phyloP scores from a whole-genome alignment of 2,113 vertebrate species.

The Phodopus roborovskii region DNA sequence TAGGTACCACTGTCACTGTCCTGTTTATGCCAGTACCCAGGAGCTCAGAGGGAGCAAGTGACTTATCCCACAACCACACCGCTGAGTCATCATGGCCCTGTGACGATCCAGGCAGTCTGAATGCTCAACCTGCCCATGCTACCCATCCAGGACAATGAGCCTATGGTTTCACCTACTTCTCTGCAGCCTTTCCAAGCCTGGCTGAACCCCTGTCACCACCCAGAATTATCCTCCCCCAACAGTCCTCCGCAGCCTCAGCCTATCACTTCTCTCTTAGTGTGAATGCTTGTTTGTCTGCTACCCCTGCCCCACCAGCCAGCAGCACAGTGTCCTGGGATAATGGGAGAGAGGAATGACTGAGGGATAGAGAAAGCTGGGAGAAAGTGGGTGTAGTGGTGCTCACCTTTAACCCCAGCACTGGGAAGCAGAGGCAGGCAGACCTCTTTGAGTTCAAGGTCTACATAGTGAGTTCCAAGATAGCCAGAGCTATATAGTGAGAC shows the following conservation, averaged over 20 bases:
- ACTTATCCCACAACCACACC: not conserved
- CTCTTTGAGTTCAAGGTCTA: not conserved
- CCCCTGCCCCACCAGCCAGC: not conserved
- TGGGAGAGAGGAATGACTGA: not conserved
- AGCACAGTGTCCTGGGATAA: not conserved
- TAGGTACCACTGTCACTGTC: accelerated
- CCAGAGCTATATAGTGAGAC: not conserved
- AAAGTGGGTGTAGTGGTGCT: too few species aligned
- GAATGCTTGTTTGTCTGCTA: not conserved
- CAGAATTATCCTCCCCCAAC: not conserved
- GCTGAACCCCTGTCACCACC: too few species aligned
- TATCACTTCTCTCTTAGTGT: not conserved
- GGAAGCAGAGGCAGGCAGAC: not conserved
- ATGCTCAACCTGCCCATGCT: not conserved
- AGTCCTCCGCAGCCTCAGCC: not conserved
- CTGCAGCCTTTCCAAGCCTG: too few species aligned
- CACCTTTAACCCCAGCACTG: not conserved
- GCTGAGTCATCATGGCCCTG: not conserved
- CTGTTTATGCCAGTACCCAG: not conserved
- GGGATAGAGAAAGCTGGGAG: not conserved
- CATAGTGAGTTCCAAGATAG: not conserved
- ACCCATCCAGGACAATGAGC: not conserved
- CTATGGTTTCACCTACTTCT: accelerated
- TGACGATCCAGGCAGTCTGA: not conserved
- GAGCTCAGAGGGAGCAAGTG: not conserved